Evolutionary conservation across 64 coral and sea anemone genomes (phyloP), one percentile per base, ranked within the genome.

Genomic region (Montipora foliosa): DNA sequence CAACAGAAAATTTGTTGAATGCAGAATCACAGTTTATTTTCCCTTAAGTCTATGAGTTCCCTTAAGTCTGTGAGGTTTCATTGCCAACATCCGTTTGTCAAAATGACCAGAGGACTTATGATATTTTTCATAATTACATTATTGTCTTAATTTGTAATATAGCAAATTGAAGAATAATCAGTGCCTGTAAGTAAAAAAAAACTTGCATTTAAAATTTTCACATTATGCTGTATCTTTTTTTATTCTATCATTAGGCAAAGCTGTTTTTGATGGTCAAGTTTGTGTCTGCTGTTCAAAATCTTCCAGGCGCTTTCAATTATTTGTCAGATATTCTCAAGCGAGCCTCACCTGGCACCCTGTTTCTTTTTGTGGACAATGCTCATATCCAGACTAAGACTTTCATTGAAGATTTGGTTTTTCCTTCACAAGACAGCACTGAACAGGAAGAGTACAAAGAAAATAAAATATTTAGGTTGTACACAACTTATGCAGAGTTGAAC

Each of bases 321-420:
- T 52, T 99, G 53, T 59, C 80, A 10, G 84, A 94, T 61, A 72
- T 98, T 83, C 61, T 99, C 19, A 88, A 81, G 16, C 83, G 79
- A 7, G 92, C 95, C 2, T 67, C 59, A 10, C 91, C 90, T 67
- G 98, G 98, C 9, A 90, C 95, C 3, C 62, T 96, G 45, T 99
- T 99, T 60, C 95, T 99, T 22, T 99, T 99, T 84, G 91, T 99
- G 76, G 98, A 99, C 74, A 99, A 99, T 95, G 98, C 98, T 17
- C 98, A 99, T 60, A 95, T 96, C 78, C 95, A 96, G 78, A 96
- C 95, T 9, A 99, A 96, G 79, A 86, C 77, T 6, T 99, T 99
- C 15, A 96, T 99, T 49, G 98, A 99, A 76, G 95, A 99, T 14
- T 84, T 99, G 80, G 92, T 99, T 8, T 99, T 99, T 47, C 94